These are phyloP conservation scores for Onychomys leucogaster DNA, from an alignment of 2,797 vertebrate species.

Conservation along the genomic window DNA sequence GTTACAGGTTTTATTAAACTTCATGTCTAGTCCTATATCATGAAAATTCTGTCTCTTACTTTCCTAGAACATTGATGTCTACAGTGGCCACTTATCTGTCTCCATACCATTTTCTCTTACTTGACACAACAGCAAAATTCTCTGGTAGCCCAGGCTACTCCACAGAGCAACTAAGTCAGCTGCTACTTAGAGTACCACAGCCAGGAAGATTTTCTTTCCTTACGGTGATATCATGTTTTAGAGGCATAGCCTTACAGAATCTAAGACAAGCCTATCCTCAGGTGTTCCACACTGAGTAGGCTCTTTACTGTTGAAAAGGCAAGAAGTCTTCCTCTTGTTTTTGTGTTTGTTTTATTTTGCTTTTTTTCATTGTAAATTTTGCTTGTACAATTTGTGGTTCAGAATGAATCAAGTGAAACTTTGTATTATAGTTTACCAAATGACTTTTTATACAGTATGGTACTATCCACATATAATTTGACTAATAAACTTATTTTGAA, in stretches of 20 bases:
- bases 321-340: background rate
- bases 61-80: background rate
- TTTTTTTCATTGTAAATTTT: background rate
- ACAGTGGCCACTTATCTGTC: background rate
- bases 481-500: background rate
- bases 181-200: background rate
- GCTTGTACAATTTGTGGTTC: fast-evolving
- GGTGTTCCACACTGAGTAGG: background rate
- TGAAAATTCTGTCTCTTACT: background rate
- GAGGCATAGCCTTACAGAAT: background rate
- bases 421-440: background rate
- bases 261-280: background rate
- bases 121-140: fast-evolving
- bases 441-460: background rate
- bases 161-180: background rate
- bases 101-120: background rate
- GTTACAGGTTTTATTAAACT: no score
- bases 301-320: background rate
- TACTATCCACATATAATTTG: background rate
- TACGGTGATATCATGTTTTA: background rate
- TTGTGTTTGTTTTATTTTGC: background rate
- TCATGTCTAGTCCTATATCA: fast-evolving
- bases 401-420: background rate
- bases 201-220: background rate
- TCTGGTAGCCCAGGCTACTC: background rate